Conservation (phyloP, 64 coral and sea anemone species). For the Stylophora pistillata region DNA sequence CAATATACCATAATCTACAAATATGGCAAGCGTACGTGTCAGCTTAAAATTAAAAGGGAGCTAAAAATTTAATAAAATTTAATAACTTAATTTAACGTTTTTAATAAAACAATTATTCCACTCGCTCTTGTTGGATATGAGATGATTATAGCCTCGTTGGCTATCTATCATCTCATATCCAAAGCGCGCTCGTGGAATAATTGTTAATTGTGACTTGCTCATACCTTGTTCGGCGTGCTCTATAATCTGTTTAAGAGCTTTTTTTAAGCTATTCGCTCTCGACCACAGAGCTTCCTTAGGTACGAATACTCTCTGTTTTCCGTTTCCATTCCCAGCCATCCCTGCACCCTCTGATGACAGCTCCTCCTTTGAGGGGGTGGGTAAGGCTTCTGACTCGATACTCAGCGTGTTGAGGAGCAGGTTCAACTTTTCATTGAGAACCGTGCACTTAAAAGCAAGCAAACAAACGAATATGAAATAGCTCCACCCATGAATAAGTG, state of each 20-base stretch:
- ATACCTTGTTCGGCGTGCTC: constrained; percentile 94
- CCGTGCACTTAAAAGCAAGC: constrained; percentile 74
- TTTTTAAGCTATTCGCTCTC: constrained; percentile 97
- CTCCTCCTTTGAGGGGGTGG: constrained; percentile 62
- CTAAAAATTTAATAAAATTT: too few species aligned
- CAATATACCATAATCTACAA: too few species aligned
- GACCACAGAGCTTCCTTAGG: constrained; percentile 95
- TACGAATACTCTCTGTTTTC: constrained; percentile 92
- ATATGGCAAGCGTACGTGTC: too few species aligned
- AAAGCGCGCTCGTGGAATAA: too few species aligned
- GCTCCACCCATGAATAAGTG: background rate
- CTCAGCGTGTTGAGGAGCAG: constrained; percentile 78
- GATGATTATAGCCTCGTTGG: too few species aligned
- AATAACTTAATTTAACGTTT: too few species aligned
- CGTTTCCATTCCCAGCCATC: constrained; percentile 57
- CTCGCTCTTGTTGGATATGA: too few species aligned
- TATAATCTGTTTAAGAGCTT: constrained; percentile 93
- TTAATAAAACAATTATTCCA: too few species aligned
- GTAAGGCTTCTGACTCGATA: constrained; percentile 86
- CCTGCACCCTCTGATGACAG: constrained; percentile 30
- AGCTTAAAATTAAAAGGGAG: too few species aligned
- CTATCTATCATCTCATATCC: too few species aligned
- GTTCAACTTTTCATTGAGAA: constrained; percentile 94
- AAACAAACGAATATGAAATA: background rate
- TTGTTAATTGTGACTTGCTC: background rate